Evolutionary conservation across 1,140 invertebrate species (phyloP).

Genomic region (Manduca sexta): DNA sequence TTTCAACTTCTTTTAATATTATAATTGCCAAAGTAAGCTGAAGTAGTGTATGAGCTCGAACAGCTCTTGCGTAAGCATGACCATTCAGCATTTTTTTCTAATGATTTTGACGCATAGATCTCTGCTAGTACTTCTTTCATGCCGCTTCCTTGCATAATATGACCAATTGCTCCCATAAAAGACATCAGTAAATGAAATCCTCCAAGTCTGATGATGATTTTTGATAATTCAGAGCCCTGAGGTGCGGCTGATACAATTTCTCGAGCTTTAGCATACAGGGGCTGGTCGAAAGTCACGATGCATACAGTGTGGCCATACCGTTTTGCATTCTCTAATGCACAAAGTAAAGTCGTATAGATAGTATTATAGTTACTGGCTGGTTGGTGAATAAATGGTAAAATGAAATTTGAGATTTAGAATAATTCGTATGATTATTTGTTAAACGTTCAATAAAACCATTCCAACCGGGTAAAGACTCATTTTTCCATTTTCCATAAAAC

Average conservation of each 20-base stretch:
- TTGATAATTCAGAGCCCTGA: constrained; percentile 32
- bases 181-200: constrained; percentile 58
- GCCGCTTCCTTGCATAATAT: constrained; percentile 55
- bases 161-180: constrained; percentile 50
- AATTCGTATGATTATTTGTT: constrained; percentile 22
- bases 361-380: constrained; percentile 30
- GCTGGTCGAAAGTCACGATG: constrained; percentile 50
- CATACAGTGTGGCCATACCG: constrained; percentile 20
- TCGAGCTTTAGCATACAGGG: constrained; percentile 58
- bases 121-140: constrained; percentile 37
- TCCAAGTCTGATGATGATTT: constrained; percentile 42
- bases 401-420: constrained; percentile 31
- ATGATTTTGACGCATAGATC: constrained; percentile 42
- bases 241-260: constrained; percentile 49
- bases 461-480: constrained; percentile 19
- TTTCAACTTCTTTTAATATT: constrained; percentile 32
- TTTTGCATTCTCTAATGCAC: constrained; percentile 26
- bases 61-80: constrained; percentile 29
- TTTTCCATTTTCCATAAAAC: constrained; percentile 33
- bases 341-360: constrained; percentile 36
- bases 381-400: constrained; percentile 50
- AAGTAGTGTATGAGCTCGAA: no score
- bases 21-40: constrained; percentile 33
- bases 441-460: constrained; percentile 18
- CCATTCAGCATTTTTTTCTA: constrained; percentile 52